Evolutionary conservation across 2,888 invertebrate genomes (phyloP).

Genomic region (Polydrusus pterygomalis): DNA sequence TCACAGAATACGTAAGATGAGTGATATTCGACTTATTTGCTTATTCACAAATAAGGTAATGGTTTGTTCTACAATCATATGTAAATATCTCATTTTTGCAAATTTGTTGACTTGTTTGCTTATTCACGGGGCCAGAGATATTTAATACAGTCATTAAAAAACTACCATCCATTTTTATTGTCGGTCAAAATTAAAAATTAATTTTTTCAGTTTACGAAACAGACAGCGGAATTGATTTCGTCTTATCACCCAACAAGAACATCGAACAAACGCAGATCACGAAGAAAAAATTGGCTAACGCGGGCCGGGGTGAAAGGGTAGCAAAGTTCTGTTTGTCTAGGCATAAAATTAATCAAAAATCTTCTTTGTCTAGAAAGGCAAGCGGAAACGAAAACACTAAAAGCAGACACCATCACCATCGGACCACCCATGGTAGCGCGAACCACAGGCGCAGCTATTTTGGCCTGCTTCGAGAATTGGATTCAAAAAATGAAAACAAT

Average conservation of each 20-base stretch:
- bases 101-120: too few relatives aligned
- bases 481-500: constrained; percentile 56
- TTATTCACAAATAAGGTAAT: too few relatives aligned
- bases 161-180: too few relatives aligned
- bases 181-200: not conserved
- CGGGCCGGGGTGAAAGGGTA: constrained; percentile 64
- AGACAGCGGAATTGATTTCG: constrained; percentile 61
- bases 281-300: constrained; percentile 27
- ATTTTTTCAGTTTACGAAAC: constrained; percentile 47
- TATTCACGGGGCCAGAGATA: too few relatives aligned
- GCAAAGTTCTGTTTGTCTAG: constrained; percentile 60
- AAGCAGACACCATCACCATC: constrained; percentile 27
- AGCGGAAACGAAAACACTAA: constrained; percentile 65
- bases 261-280: constrained; percentile 16
- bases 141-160: too few relatives aligned
- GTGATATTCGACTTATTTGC: too few relatives aligned
- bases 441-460: constrained; percentile 55
- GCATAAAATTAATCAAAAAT: constrained; percentile 63
- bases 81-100: too few relatives aligned
- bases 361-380: constrained; percentile 68
- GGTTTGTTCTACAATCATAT: too few relatives aligned
- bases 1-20: too few relatives aligned
- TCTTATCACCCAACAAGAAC: constrained; percentile 40
- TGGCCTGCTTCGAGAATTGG: constrained; percentile 61
- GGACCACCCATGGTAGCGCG: constrained; percentile 4